These are phyloP conservation scores for Chalcosyrphus nemorum DNA, from an alignment of 2,888 invertebrate species.

Conservation along the genomic window DNA sequence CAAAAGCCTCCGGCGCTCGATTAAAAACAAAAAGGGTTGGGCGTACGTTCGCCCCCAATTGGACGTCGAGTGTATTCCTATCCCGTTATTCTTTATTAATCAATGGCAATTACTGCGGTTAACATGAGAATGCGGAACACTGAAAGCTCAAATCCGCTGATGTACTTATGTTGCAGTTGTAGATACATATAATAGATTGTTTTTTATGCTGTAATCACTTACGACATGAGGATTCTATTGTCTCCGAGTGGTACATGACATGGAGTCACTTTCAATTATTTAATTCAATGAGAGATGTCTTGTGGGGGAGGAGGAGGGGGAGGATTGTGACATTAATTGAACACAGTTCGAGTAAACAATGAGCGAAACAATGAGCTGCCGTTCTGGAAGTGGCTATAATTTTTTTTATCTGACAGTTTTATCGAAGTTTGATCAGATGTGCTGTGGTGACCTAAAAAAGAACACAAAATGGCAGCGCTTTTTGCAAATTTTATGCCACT, in stretches of 20 bases:
- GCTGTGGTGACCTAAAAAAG: slow-evolving; percentile 38
- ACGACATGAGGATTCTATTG: slow-evolving; percentile 29
- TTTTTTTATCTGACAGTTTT: slow-evolving; percentile 49
- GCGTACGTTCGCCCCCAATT: slow-evolving; percentile 45
- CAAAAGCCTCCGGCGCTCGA: slow-evolving; percentile 34
- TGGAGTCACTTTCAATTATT: slow-evolving; percentile 49
- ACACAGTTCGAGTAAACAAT: slow-evolving; percentile 17
- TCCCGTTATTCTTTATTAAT: slow-evolving; percentile 50
- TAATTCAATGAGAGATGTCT: slow-evolving; percentile 50
- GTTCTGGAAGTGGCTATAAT: slow-evolving; percentile 22
- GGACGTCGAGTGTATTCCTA: slow-evolving; percentile 7
- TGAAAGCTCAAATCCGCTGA: slow-evolving; percentile 37
- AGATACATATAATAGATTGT: slow-evolving; percentile 40
- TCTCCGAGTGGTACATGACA: slow-evolving; percentile 22
- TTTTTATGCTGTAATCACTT: slow-evolving; percentile 41
- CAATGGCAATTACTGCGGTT: slow-evolving; percentile 52
- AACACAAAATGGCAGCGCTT: slow-evolving; percentile 5
- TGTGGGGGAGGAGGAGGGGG: neutral
- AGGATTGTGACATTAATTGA: slow-evolving; percentile 60
- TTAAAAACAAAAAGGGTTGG: slow-evolving; percentile 23
- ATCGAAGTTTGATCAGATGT: slow-evolving; percentile 52
- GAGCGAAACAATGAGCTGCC: slow-evolving; percentile 5
- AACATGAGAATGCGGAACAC: slow-evolving; percentile 59
- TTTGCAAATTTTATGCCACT: slow-evolving; percentile 25
- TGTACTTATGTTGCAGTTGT: neutral